These are phyloP conservation scores for Coreius guichenoti DNA, from an alignment of 2,797 vertebrate genomes.

Conservation along the genomic window DNA sequence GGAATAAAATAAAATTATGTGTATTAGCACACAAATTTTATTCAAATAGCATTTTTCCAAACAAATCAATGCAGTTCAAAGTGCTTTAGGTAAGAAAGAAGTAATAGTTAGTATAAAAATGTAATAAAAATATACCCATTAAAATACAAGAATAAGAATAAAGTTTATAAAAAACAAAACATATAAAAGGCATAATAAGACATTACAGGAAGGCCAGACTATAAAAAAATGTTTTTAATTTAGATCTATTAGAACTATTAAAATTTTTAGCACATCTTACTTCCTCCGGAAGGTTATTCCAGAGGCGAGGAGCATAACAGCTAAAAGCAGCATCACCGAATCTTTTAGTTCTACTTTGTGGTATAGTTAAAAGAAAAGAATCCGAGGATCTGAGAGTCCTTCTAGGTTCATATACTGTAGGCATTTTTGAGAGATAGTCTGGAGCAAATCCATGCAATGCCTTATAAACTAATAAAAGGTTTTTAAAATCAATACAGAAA, in stretches of 20 bases:
- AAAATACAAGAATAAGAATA: too few species aligned
- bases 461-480: not conserved
- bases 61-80: too few species aligned
- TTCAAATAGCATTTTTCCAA: too few species aligned
- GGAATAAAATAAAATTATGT: slow-evolving; percentile 27
- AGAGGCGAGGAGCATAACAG: not conserved
- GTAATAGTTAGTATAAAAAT: too few species aligned
- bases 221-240: not conserved
- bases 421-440: not conserved
- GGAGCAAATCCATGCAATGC: not conserved
- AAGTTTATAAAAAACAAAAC: too few species aligned
- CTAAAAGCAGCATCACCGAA: not conserved
- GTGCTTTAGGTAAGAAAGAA: too few species aligned
- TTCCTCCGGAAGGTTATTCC: not conserved
- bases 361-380: not conserved
- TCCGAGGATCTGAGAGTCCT: not conserved
- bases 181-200: too few species aligned
- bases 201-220: not conserved
- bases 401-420: not conserved
- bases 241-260: not conserved
- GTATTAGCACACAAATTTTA: not conserved
- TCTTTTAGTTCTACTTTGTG: not conserved
- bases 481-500: not conserved
- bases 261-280: not conserved
- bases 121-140: too few species aligned